These are phyloP conservation scores for Loripinus fragilis DNA, from an alignment of 2,888 invertebrate species.

Conservation along the genomic window DNA sequence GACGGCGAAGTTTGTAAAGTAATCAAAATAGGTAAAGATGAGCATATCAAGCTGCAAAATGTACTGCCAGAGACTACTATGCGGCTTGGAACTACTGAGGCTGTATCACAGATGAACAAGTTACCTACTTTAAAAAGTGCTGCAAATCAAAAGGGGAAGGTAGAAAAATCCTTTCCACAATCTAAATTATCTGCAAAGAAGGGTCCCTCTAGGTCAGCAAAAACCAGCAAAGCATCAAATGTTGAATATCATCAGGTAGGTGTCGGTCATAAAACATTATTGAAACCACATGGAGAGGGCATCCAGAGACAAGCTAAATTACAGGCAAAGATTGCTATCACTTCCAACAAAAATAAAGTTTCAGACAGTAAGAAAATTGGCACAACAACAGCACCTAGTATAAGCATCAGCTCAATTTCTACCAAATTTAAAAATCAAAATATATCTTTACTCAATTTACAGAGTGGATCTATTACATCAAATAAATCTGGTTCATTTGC, in stretches of 20 bases:
- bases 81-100: too few species aligned
- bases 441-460: neutral
- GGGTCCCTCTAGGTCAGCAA: too few species aligned
- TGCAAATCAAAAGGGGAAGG: neutral
- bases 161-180: too few species aligned
- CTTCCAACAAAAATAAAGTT: neutral
- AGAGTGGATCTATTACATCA: neutral
- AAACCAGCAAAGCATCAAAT: too few species aligned
- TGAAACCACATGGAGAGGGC: neutral
- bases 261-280: slow-evolving; percentile 6
- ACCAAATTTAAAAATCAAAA: neutral
- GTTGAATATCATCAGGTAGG: neutral
- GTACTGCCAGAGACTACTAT: too few species aligned
- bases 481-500: neutral
- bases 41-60: too few species aligned
- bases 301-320: neutral
- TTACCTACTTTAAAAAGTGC: neutral
- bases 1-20: too few species aligned
- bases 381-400: neutral
- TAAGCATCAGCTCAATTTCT: too few species aligned
- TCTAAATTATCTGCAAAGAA: too few species aligned
- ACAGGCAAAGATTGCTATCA: neutral
- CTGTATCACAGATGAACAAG: too few species aligned
- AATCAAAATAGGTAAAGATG: too few species aligned
- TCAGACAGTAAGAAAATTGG: neutral